Conservation (phyloP, 2,888 invertebrate species). For the Sabellastarte sp. region DNA sequence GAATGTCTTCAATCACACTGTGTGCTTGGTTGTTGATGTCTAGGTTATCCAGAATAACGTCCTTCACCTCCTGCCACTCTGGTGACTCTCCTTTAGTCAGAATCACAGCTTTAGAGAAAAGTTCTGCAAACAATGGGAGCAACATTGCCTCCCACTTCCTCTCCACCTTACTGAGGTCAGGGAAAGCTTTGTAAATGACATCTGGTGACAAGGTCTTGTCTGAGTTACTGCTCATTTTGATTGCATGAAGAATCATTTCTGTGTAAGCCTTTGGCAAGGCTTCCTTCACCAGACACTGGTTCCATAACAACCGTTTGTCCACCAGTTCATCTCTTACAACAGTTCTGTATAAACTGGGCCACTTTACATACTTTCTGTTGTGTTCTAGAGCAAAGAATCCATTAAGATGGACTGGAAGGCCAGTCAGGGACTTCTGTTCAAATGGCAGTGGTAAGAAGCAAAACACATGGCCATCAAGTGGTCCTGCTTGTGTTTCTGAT, state of each 20-base stretch:
- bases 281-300: slow-evolving; percentile 43
- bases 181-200: slow-evolving; percentile 29
- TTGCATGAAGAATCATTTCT: slow-evolving; percentile 29
- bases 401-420: slow-evolving; percentile 52
- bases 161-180: slow-evolving; percentile 24
- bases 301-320: slow-evolving; percentile 48
- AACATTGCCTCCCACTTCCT: slow-evolving; percentile 24
- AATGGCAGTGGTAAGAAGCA: slow-evolving; percentile 52
- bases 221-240: slow-evolving; percentile 6
- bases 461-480: slow-evolving; percentile 42
- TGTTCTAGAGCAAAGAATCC: slow-evolving; percentile 51
- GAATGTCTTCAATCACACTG: slow-evolving; percentile 13
- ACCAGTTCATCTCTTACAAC: slow-evolving; percentile 28
- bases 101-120: slow-evolving; percentile 22
- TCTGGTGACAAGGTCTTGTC: slow-evolving; percentile 10
- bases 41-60: slow-evolving; percentile 27
- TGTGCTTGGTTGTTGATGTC: background rate
- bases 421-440: slow-evolving; percentile 40
- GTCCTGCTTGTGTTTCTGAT: background rate
- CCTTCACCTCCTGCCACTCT: slow-evolving; percentile 19
- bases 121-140: slow-evolving; percentile 21
- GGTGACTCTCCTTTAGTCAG: slow-evolving; percentile 15
- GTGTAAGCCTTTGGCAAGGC: slow-evolving; percentile 43
- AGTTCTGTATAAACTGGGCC: slow-evolving; percentile 15
- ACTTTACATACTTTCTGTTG: slow-evolving; percentile 38